A percentile compares a stretch with the other conserved stretches of the same genome.
Conservation (phyloP, 2,113 vertebrate genomes). For the Solenodon paradoxus region DNA sequence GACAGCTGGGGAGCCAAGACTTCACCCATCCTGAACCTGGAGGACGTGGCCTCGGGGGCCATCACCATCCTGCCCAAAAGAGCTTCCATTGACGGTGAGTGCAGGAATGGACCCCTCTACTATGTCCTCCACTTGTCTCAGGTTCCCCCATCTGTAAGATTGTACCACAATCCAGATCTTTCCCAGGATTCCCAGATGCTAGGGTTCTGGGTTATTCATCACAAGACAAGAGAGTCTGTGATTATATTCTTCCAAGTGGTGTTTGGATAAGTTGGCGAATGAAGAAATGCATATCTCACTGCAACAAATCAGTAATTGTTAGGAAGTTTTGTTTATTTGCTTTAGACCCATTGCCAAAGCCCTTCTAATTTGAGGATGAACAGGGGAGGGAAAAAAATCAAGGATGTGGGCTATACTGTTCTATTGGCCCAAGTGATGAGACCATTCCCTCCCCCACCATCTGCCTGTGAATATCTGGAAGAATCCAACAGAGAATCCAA, state of each 20-base stretch:
- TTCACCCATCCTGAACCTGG: constrained; percentile 87
- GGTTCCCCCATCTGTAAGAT: neutral
- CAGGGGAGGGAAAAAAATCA: neutral
- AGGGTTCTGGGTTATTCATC: too few relatives aligned
- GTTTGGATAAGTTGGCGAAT: neutral
- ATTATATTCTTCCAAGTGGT: neutral
- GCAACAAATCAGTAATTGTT: neutral
- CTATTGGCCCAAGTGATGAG: neutral
- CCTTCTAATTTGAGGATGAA: neutral
- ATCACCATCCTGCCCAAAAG: constrained; percentile 93
- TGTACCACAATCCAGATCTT: neutral
- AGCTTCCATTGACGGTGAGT: constrained; percentile 87
- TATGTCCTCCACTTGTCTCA: neutral
- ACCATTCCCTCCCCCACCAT: too few relatives aligned
- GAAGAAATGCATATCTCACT: neutral
- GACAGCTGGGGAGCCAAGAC: constrained; percentile 96
- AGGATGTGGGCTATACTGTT: neutral
- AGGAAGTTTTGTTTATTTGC: neutral
- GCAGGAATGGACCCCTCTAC: neutral
- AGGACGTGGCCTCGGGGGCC: constrained; percentile 89
- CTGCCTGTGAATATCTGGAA: neutral
- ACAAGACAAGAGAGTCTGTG: neutral
- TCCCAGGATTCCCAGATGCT: neutral
- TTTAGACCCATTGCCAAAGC: neutral
- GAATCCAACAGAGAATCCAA: neutral